These are phyloP conservation scores for Emydocephalus ijimae DNA, from an alignment of 2,113 vertebrate genomes.

Conservation along the genomic window DNA sequence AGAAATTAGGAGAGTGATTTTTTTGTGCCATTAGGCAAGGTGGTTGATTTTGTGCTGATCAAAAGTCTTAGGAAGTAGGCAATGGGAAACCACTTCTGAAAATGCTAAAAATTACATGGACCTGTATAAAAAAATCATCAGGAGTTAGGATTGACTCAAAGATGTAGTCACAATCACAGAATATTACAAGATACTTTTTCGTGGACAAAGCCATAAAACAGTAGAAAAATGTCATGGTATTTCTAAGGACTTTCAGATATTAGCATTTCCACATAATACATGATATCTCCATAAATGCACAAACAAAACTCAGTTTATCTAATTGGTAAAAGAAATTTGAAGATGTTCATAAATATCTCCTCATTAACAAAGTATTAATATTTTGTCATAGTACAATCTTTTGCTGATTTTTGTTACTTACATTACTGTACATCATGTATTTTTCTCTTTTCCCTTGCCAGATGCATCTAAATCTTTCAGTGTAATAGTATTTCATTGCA, in stretches of 20 bases:
- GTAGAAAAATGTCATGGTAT: neutral
- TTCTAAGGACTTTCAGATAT: neutral
- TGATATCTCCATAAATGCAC: neutral
- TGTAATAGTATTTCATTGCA: constrained; percentile 92
- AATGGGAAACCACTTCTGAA: neutral
- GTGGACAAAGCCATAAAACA: neutral
- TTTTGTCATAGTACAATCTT: neutral
- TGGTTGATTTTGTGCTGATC: neutral
- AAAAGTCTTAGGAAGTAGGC: neutral
- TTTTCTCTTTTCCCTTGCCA: constrained; percentile 61
- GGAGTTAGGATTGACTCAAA: neutral
- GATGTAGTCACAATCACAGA: neutral
- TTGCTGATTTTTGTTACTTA: neutral
- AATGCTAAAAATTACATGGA: neutral
- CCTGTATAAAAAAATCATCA: neutral
- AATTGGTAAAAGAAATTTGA: neutral
- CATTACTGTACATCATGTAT: neutral
- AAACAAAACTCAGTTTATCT: neutral
- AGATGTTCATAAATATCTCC: neutral
- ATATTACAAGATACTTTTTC: neutral
- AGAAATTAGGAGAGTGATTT: neutral
- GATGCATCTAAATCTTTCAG: constrained; percentile 87
- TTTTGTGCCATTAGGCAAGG: neutral
- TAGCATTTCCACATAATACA: neutral
- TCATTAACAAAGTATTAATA: neutral